Evolutionary conservation across 2,888 invertebrate species (phyloP).

Genomic region (Argyresthia albistria): DNA sequence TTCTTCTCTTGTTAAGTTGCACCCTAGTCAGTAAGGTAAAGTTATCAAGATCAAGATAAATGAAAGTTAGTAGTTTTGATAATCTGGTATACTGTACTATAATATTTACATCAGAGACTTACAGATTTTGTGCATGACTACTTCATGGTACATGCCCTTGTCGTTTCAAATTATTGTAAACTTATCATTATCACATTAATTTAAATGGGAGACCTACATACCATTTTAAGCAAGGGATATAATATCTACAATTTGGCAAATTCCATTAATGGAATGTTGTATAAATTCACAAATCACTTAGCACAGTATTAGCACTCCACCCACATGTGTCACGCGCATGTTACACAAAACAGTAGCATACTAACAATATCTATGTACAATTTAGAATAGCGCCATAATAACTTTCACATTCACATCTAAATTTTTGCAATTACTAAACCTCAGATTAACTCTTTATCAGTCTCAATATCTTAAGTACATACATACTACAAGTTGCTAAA

Average conservation of each 20-base stretch:
- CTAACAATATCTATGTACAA: constrained; percentile 6
- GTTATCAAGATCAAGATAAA: too few species aligned
- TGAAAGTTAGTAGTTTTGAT: too few species aligned
- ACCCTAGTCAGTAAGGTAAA: too few species aligned
- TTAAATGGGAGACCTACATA: neutral
- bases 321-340: neutral
- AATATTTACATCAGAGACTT: neutral
- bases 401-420: constrained; percentile 6
- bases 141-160: neutral
- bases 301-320: neutral
- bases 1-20: neutral
- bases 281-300: constrained; percentile 17
- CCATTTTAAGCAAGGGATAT: constrained; percentile 14
- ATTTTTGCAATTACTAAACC: neutral
- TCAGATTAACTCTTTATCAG: constrained; percentile 50
- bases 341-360: neutral
- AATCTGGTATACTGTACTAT: neutral
- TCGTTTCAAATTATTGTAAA: neutral
- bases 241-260: constrained; percentile 27
- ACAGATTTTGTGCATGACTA: neutral
- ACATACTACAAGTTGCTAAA: constrained; percentile 33
- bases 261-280: constrained; percentile 59
- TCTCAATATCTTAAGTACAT: constrained; percentile 67
- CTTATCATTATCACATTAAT: neutral
- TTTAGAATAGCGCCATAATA: constrained; percentile 6